A percentile compares a stretch with the other conserved stretches of the same genome.
phyloP scores from a whole-genome alignment of 2,113 vertebrate species.

The Carollia perspicillata region DNA sequence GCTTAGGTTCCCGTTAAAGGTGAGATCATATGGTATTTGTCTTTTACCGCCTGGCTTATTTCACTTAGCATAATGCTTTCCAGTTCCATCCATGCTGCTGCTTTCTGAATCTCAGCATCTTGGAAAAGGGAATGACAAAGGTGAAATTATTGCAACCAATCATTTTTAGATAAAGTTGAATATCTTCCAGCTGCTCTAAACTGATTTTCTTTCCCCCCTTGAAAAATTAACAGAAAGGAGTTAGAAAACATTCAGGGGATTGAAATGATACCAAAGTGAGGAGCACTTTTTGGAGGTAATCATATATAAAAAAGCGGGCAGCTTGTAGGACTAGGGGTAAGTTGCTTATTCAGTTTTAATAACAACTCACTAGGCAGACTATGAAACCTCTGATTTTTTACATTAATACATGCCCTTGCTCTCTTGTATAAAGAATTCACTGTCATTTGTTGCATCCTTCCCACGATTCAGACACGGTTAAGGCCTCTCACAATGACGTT shows the following conservation, averaged over 20 bases:
- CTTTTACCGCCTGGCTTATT: too few relatives aligned
- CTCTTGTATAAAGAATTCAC: neutral
- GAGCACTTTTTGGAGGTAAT: neutral
- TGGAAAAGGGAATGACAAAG: constrained; percentile 35
- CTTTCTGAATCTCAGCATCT: constrained; percentile 38
- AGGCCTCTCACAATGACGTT: neutral
- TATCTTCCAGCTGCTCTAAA: constrained; percentile 48
- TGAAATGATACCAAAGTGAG: constrained; percentile 30
- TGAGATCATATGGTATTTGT: too few relatives aligned
- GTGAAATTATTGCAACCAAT: constrained; percentile 54
- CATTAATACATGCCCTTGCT: neutral
- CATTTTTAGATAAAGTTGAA: constrained; percentile 46
- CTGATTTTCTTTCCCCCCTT: constrained; percentile 47
- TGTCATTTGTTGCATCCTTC: neutral
- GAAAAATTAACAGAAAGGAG: constrained; percentile 40
- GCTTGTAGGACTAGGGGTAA: neutral
- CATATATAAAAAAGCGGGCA: neutral
- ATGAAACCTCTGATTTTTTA: neutral
- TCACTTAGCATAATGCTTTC: too few relatives aligned
- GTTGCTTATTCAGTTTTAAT: constrained; percentile 26
- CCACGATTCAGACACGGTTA: neutral
- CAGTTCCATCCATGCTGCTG: too few relatives aligned
- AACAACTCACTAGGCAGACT: neutral
- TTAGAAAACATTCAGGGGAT: neutral
- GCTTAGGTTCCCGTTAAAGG: too few relatives aligned